Base-by-base conservation (phyloP, 2,797 vertebrate species). In the Heliangelus exortis region DNA sequence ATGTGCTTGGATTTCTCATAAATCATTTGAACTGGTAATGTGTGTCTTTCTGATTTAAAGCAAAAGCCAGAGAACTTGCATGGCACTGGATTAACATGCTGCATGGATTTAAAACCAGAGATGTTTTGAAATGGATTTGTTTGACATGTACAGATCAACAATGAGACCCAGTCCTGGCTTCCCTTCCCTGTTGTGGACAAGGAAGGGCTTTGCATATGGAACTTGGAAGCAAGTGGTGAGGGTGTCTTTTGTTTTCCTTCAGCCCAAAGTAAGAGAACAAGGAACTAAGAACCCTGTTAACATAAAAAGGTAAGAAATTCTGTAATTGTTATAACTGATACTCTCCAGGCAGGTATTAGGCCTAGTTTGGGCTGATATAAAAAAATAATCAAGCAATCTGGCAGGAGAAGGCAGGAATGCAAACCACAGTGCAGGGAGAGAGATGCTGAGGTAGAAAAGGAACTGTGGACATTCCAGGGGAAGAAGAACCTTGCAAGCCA, bases 21-120 rank as follows among this genome's bases (percentile, higher is more conserved):
- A 91, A 67, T 74, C 1, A 0, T 68, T 91, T 54, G 45, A 80
- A 45, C 47, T 69, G 50, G 53, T 83, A 23, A 41, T 79, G 13
- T 15, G 15, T 84, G 12, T 72, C 23, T 71, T 73, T 82, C 54
- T 91, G 51, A 72, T 91, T 93, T 91, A 88, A 86, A 93, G 9
- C 43, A 62, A 88, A 92, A 91, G 39, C 76, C 47, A 43, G 34
- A 61, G 59, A 88, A 39, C 25, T 81, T 6, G 0, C 6, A 5
- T 61, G 39, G 2, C 74, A 28, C 31, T 59, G 55, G 88, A 69
- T 87, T 62, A 91, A 78, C 66, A 19, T 83, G 14, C 15, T 26
- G 39, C 67, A 33, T 83, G 53, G 45, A 51, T 75, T 87, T 84
- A 55, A 87, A 83, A 39, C 22, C 28, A 45, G 51, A 45, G 12